phyloP scores from a whole-genome alignment of 2,888 invertebrate species.

The Ecdyonurus torrentis region DNA sequence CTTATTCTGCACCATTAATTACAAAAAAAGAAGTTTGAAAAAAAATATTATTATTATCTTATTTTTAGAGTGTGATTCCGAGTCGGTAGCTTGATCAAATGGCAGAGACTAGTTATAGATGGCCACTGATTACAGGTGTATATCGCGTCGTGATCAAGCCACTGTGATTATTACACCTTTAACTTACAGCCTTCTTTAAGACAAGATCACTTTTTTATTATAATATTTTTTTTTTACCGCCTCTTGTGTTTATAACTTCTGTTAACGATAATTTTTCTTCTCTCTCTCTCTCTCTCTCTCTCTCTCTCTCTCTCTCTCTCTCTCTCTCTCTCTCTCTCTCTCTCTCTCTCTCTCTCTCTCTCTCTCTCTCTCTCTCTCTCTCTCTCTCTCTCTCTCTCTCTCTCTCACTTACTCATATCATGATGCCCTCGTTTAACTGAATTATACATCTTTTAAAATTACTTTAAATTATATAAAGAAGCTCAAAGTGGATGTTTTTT shows the following conservation, averaged over 20 bases:
- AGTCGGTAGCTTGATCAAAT: neutral
- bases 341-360: too few relatives aligned
- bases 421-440: neutral
- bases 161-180: neutral
- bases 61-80: neutral
- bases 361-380: too few relatives aligned
- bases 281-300: too few relatives aligned
- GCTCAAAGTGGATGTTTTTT: too few relatives aligned
- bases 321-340: too few relatives aligned
- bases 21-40: neutral
- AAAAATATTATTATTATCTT: too few relatives aligned
- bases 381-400: too few relatives aligned
- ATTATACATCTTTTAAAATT: neutral
- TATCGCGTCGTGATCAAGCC: neutral
- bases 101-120: neutral
- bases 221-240: too few relatives aligned
- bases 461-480: neutral
- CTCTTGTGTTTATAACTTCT: neutral
- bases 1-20: neutral
- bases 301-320: too few relatives aligned
- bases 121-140: constrained; percentile 2
- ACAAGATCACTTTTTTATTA: too few relatives aligned
- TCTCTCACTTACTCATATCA: too few relatives aligned
- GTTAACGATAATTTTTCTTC: too few relatives aligned
- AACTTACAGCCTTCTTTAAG: neutral